Evolutionary conservation across 2,888 invertebrate genomes (phyloP), one percentile per base, ranked within the genome.

Genomic region (Netelia inedita): DNA sequence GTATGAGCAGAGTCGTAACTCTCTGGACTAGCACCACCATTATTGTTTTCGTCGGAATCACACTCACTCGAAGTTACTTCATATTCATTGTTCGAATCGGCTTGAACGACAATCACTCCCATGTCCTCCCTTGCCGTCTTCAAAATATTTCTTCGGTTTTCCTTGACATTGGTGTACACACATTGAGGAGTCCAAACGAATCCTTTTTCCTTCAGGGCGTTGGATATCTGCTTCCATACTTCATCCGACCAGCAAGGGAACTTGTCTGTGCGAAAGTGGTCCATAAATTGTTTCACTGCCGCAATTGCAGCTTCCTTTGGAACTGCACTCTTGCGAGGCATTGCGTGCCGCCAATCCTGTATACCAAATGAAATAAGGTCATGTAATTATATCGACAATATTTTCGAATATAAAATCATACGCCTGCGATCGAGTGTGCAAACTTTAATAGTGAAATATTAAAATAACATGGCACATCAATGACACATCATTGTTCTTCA

Each of bases 181-280:
- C 65, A 74, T 2, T 65, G 28, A 5, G 74, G 1, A n/a, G 2
- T 53, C 65, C 65, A 74, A 14, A 21, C 3, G 35, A 35, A 53
- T 11, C 65, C 35, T 2, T 21, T 14, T 10, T 23, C 9, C 8
- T 11, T 23, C 14, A 68, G 23, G 1, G 50, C 6, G 23, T 55
- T 19, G 3, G 75, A 75, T 55, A 66, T 75, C 11, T 55, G 11
- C 21, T 43, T 11, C 55, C 75, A 75, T 11, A 75, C 14, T 0
- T 6, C 14, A 55, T 65, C 23, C 0, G 65, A 66, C 50, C 53
- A n/a, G n/a, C n/a, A 75, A 16, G 75, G 75, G 0, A 55, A 5
- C 1, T 65, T 16, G 11, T 53, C 28, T 1, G 41, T 65, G 11
- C 65, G 55, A 23, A 65, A 65, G 21, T 75, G 53, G 8, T 75